Percentiles rank a stretch among this genome's conserved stretches.
These are phyloP conservation scores for Drosophila quinaria DNA, from an alignment of 2,888 invertebrate genomes.

Conservation along the genomic window DNA sequence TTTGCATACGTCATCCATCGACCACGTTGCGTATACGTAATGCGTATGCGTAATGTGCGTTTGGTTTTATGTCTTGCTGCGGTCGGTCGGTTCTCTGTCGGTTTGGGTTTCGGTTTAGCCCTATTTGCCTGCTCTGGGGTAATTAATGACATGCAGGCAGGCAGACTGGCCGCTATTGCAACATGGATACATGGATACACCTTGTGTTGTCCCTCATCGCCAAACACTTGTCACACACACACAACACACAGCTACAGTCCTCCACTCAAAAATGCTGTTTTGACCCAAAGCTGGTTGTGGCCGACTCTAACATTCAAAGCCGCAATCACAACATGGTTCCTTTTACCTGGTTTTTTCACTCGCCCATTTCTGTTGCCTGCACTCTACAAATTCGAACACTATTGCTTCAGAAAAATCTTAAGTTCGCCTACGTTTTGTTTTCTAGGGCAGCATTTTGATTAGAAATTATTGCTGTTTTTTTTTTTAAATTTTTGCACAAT, in stretches of 20 bases:
- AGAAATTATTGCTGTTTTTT: too few relatives aligned
- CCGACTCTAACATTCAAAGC: slow-evolving; percentile 66
- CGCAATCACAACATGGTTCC: slow-evolving; percentile 62
- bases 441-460: too few relatives aligned
- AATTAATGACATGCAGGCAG: slow-evolving; percentile 71
- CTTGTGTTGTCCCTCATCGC: slow-evolving; percentile 6
- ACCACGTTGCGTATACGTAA: slow-evolving; percentile 22
- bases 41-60: slow-evolving; percentile 37
- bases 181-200: slow-evolving; percentile 21
- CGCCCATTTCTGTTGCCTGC: background rate
- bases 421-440: background rate
- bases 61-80: slow-evolving; percentile 42
- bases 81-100: slow-evolving; percentile 32
- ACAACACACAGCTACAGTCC: background rate
- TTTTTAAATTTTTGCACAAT: too few relatives aligned
- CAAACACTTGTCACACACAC: slow-evolving; percentile 59
- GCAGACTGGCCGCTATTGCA: slow-evolving; percentile 1
- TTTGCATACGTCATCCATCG: slow-evolving; percentile 39
- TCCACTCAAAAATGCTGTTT: slow-evolving; percentile 46
- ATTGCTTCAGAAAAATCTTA: background rate
- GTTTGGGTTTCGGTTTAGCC: slow-evolving; percentile 43
- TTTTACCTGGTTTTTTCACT: slow-evolving; percentile 22
- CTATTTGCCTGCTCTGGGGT: slow-evolving; percentile 54
- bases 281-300: slow-evolving; percentile 31
- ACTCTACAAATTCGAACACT: background rate